Conservation (phyloP, 2,797 vertebrate genomes). For the Urocyon cinereoargenteus region DNA sequence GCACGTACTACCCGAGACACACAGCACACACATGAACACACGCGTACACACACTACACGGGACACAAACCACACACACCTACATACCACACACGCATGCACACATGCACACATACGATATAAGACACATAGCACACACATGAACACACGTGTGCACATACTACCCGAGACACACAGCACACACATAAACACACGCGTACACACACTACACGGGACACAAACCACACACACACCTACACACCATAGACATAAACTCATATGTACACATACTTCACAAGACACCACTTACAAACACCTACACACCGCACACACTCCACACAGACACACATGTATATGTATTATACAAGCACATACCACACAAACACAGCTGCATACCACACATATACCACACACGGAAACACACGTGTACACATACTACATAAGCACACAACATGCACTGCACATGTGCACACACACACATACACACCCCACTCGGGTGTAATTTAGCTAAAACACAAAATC, state of each 20-base stretch:
- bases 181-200: not conserved
- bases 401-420: not conserved
- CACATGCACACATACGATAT: not conserved
- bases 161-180: not conserved
- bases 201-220: not conserved
- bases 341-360: not conserved
- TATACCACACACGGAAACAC: not conserved
- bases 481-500: not conserved
- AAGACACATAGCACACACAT: not conserved
- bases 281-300: not conserved
- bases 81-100: not conserved
- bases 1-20: not conserved
- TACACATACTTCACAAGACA: not conserved
- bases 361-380: not conserved
- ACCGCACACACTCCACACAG: not conserved
- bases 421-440: too few species aligned
- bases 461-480: not conserved
- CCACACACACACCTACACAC: not conserved
- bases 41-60: not conserved
- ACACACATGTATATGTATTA: not conserved
- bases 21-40: not conserved
- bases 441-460: not conserved
- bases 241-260: not conserved
- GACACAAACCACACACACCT: not conserved
- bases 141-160: not conserved